Evolutionary conservation across 1,140 invertebrate species (phyloP).

Genomic region (Ooceraea biroi): DNA sequence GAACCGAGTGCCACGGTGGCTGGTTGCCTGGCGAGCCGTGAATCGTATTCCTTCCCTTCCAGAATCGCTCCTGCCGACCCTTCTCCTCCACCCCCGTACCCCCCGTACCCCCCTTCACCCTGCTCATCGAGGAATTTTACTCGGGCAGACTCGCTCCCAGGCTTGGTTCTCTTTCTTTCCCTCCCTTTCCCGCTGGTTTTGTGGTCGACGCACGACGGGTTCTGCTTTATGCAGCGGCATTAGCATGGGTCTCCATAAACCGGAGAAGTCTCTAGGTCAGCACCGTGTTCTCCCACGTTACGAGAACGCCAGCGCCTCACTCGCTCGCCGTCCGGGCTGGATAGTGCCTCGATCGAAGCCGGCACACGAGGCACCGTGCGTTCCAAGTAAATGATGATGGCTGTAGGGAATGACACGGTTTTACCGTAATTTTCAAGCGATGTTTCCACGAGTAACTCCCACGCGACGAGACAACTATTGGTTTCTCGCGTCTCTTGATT

Average conservation of each 20-base stretch:
- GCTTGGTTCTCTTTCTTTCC: constrained; percentile 64
- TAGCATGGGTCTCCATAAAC: constrained; percentile 80
- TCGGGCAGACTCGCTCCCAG: constrained; percentile 82
- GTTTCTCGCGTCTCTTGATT: not conserved
- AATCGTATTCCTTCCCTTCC: constrained; percentile 78
- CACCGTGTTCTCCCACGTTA: constrained; percentile 63
- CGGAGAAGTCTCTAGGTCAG: constrained; percentile 84
- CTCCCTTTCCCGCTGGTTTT: constrained; percentile 45
- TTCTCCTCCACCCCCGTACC: not conserved
- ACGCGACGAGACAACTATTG: not conserved
- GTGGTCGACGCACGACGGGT: constrained; percentile 64
- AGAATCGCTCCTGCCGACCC: constrained; percentile 30
- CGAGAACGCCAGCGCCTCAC: constrained; percentile 33
- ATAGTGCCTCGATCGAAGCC: not conserved
- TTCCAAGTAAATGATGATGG: constrained; percentile 21
- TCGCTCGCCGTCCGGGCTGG: not conserved
- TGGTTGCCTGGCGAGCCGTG: constrained; percentile 77
- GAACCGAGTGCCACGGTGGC: constrained; percentile 83
- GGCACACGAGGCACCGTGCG: not conserved
- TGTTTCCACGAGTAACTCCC: not conserved
- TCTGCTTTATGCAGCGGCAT: constrained; percentile 78
- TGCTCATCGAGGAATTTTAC: constrained; percentile 84
- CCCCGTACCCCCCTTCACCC: constrained; percentile 11
- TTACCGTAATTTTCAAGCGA: constrained; percentile 6
- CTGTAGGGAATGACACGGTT: not conserved